Percentiles rank a stretch among this genome's conserved stretches.
These are phyloP conservation scores for Taenaris catops DNA, from an alignment of 2,888 invertebrate species.

Conservation along the genomic window DNA sequence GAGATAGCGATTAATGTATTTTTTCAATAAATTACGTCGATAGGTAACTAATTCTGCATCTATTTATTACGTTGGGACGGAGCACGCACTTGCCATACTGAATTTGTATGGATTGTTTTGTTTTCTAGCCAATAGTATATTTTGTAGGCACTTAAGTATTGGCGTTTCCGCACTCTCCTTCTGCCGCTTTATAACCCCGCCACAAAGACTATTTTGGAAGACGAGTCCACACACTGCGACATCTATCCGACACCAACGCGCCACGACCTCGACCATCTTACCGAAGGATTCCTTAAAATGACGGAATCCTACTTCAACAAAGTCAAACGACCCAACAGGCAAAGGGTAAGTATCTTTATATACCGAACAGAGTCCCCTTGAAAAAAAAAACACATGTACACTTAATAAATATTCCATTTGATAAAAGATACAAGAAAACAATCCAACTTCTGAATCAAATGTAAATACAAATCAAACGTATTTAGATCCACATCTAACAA, in stretches of 20 bases:
- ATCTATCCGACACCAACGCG: conserved; percentile 86
- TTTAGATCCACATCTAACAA: conserved; percentile 17
- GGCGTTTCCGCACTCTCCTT: conserved; percentile 94
- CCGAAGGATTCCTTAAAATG: conserved; percentile 88
- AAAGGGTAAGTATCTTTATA: conserved; percentile 89
- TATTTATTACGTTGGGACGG: no score
- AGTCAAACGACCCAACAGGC: conserved; percentile 89
- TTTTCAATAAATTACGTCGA: no score
- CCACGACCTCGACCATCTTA: conserved; percentile 82
- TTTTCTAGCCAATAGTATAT: neutral
- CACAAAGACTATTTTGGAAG: conserved; percentile 88
- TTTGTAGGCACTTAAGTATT: conserved; percentile 89
- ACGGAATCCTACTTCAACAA: conserved; percentile 94
- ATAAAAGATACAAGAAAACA: no score
- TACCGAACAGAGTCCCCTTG: no score
- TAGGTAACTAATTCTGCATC: no score
- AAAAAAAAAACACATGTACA: no score
- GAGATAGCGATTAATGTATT: no score
- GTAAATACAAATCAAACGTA: conserved; percentile 6
- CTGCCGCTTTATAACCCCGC: conserved; percentile 90
- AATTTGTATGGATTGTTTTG: no score
- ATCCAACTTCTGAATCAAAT: no score
- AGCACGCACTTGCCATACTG: no score
- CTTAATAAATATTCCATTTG: no score
- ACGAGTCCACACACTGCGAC: conserved; percentile 87